phyloP scores from a whole-genome alignment of 2,888 invertebrate species.

The Tetropium fuscum region DNA sequence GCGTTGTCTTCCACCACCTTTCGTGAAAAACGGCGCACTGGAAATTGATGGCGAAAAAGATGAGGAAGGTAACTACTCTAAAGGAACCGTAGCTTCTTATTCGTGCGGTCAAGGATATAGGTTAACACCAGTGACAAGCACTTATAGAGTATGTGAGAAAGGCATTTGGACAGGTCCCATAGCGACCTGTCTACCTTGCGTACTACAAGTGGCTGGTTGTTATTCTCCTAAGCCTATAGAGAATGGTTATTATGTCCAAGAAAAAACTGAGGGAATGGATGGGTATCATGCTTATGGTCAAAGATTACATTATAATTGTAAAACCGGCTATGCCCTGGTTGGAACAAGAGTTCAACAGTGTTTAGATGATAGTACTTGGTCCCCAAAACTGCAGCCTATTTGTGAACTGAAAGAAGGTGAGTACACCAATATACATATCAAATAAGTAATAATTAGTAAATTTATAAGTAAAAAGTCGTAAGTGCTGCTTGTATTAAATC shows the following conservation, averaged over 20 bases:
- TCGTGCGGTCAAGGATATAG: conserved; percentile 57
- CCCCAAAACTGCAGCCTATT: conserved; percentile 52
- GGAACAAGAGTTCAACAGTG: conserved; percentile 60
- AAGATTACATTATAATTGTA: conserved; percentile 61
- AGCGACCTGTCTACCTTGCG: conserved; percentile 54
- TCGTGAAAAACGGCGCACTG: conserved; percentile 56
- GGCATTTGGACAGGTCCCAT: conserved; percentile 63
- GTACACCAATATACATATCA: background rate
- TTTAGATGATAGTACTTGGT: conserved; percentile 61
- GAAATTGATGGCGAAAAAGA: conserved; percentile 54
- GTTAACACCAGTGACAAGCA: conserved; percentile 58
- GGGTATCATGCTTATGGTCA: conserved; percentile 53
- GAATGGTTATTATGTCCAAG: conserved; percentile 60
- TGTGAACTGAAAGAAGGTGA: conserved; percentile 35
- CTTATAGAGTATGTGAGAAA: conserved; percentile 61
- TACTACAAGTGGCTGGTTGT: conserved; percentile 51
- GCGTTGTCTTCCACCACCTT: conserved; percentile 59
- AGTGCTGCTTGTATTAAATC: background rate
- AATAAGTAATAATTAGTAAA: background rate
- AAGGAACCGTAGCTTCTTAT: conserved; percentile 61
- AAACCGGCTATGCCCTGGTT: conserved; percentile 56
- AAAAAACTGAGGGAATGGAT: conserved; percentile 21
- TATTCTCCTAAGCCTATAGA: conserved; percentile 54
- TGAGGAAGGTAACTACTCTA: conserved; percentile 52
- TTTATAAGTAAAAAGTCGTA: background rate